Evolutionary conservation across 2,797 vertebrate genomes (phyloP).

Genomic region (Peromyscus aztecus): DNA sequence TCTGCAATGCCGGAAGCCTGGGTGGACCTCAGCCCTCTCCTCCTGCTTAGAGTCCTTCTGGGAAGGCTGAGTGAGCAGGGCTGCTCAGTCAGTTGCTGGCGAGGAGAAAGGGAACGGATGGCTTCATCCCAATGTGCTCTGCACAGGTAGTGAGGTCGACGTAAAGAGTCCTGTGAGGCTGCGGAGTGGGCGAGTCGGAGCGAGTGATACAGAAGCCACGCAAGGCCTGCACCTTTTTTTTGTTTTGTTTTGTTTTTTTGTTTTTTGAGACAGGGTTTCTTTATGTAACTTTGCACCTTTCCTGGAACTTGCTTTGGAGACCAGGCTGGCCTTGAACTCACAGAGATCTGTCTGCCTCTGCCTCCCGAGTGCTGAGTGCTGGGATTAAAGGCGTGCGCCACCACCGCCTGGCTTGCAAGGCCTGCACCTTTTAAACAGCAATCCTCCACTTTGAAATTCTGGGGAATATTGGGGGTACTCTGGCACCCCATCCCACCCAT

Average conservation of each 20-base stretch:
- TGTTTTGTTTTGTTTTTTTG: no score
- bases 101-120: not conserved
- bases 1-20: not conserved
- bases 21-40: not conserved
- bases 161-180: not conserved
- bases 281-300: no score
- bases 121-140: not conserved
- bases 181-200: no score
- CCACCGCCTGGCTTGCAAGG: not conserved
- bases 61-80: not conserved
- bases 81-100: not conserved
- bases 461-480: not conserved
- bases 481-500: not conserved
- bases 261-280: no score
- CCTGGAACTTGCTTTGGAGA: no score
- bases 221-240: no score
- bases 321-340: no score
- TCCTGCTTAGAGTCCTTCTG: fast-evolving
- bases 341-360: no score
- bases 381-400: no score
- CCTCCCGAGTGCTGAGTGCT: no score
- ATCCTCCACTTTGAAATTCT: not conserved
- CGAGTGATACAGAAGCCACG: no score
- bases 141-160: not conserved
- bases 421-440: not conserved